phyloP scores from a whole-genome alignment of 2,113 vertebrate genomes.

The Ictalurus furcatus region DNA sequence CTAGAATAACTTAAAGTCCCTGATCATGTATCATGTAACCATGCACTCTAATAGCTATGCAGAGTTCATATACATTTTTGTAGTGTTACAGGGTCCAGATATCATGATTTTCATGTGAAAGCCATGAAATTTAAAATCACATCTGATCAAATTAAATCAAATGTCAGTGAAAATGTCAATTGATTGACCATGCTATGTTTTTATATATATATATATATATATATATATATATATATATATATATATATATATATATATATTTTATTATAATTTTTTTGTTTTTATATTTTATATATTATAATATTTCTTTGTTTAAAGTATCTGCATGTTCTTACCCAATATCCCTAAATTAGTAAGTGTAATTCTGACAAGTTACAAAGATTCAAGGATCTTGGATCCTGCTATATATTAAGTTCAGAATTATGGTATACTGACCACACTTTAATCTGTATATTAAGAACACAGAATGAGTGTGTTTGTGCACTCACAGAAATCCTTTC shows the following conservation, averaged over 20 bases:
- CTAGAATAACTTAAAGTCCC: background rate
- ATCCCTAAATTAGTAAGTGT: background rate
- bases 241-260: too few species aligned
- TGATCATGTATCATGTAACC: background rate
- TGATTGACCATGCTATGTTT: background rate
- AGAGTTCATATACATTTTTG: background rate
- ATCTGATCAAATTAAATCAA: background rate
- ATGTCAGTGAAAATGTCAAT: background rate
- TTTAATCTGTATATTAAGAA: background rate
- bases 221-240: too few species aligned
- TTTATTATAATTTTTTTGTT: too few species aligned
- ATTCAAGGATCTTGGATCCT: background rate
- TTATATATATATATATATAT: too few species aligned
- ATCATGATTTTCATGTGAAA: background rate
- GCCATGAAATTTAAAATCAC: background rate
- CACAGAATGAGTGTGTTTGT: background rate
- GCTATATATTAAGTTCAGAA: background rate
- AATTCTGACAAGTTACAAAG: background rate
- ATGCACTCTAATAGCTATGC: background rate
- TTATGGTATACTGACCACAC: background rate
- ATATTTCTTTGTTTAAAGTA: background rate
- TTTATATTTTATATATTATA: too few species aligned
- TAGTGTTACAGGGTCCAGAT: background rate
- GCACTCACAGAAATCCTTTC: constrained; percentile 87
- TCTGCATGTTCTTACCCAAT: background rate